Evolutionary conservation across 2,113 vertebrate species (phyloP).

Genomic region (Callopanchax toddi): DNA sequence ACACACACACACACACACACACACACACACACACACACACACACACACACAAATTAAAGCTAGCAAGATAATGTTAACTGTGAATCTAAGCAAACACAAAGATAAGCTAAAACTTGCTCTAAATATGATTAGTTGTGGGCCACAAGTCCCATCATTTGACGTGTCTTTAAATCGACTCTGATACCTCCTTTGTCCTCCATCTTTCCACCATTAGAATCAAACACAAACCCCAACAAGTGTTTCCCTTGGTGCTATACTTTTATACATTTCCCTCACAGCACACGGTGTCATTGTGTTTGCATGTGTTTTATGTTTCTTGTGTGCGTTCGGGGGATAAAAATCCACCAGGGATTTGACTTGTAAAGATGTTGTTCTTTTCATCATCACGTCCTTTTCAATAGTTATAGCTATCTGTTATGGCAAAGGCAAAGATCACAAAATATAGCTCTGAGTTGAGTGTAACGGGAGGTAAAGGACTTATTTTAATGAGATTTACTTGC

Average conservation of each 20-base stretch:
- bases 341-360: constrained; percentile 28
- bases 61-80: not conserved
- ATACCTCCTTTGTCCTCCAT: too few species aligned
- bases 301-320: constrained; percentile 5
- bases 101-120: not conserved
- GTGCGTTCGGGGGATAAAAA: constrained; percentile 3
- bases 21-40: not conserved
- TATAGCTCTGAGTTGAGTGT: not conserved
- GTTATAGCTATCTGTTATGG: constrained; percentile 23
- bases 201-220: not conserved
- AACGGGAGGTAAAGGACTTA: not conserved
- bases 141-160: not conserved
- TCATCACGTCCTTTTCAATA: constrained; percentile 3
- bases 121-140: not conserved
- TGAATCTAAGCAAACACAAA: not conserved
- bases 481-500: constrained; percentile 9
- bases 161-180: too few species aligned
- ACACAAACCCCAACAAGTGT: constrained; percentile 26
- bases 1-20: constrained; percentile 5
- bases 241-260: constrained; percentile 1
- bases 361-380: constrained; percentile 24
- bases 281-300: constrained; percentile 2
- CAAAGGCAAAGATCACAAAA: constrained; percentile 20
- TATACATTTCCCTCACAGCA: constrained; percentile 7
- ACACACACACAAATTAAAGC: not conserved